phyloP scores from a whole-genome alignment of 2,797 vertebrate genomes.

The Argya squamiceps region DNA sequence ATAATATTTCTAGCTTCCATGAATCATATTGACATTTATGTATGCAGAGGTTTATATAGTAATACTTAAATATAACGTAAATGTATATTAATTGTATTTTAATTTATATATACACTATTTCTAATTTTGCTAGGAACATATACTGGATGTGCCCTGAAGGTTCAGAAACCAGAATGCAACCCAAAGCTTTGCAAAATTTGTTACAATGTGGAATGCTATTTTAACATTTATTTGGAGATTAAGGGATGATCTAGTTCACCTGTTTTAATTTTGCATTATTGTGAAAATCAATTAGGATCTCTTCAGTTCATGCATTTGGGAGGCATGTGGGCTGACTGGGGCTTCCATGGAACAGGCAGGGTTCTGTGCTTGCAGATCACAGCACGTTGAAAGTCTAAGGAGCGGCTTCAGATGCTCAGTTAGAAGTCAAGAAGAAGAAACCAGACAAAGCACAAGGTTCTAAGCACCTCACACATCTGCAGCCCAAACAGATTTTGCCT shows the following conservation, averaged over 20 bases:
- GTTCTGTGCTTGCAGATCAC: not conserved
- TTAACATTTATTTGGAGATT: not conserved
- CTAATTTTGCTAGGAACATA: not conserved
- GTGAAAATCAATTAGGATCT: not conserved
- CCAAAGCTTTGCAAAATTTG: not conserved
- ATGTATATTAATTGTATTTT: not conserved
- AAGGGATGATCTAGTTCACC: not conserved
- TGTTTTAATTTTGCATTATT: not conserved
- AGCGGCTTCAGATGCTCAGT: not conserved
- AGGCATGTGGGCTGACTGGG: not conserved
- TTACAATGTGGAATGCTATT: not conserved
- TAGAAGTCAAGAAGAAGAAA: not conserved
- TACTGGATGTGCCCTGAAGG: not conserved
- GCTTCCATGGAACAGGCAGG: not conserved
- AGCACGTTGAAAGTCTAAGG: rapidly evolving
- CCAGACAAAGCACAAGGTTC: not conserved
- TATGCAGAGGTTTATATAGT: not conserved
- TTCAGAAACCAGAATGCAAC: not conserved
- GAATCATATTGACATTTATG: not conserved
- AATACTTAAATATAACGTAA: not conserved
- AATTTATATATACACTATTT: not conserved
- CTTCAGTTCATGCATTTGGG: not conserved
- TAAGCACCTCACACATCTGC: not conserved
- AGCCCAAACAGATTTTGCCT: not conserved
- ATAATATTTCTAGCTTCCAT: not conserved